Base-by-base conservation (phyloP, 2,797 vertebrate species). In the Sebastes vulpes region DNA sequence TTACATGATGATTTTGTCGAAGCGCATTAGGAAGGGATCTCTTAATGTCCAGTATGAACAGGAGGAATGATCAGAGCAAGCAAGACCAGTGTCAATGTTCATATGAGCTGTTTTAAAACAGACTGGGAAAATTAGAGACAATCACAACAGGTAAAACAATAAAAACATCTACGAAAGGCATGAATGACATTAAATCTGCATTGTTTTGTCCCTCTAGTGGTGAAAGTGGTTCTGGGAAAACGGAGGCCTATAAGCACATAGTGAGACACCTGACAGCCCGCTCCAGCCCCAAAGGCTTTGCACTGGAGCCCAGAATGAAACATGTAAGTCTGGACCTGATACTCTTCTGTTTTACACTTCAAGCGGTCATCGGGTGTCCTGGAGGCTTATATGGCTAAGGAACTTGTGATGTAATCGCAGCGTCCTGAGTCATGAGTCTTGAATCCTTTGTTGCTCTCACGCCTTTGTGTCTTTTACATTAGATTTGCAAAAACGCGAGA, bases 201-300 rank as follows among this genome's bases (percentile, higher is more conserved):
- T 80, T 58, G 53, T 35, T 80, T 12, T 68, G 52, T 86, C 14
- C 75, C 9, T 87, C 2, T 84, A 99, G 98, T 87, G 98, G 98
- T 71, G 98, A 99, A 93, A 97, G 98, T 90, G 98, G 98, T 72
- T 98, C 98, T 72, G 98, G 98, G 61, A 99, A 99, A 90, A 96
- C 97, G 0, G 97, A 98, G 92, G 97, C 97, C 71, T 96, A 95
- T 92, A 98, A 97, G 77, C 98, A 99, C 79, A 97, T 99, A 53
- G 87, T 97, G 86, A 97, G 96, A 84, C 98, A 99, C 87, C 95
- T 99, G 71, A 92, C 95, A 25, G 95, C 96, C 28, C 96, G 98
- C 69, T 96, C 96, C 64, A 91, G 84, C 86, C 83, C 94, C 74
- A 96, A 96, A 95, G 94, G 94, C 79, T 95, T 96, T 31, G 20